Conservation (phyloP, 2,888 invertebrate species). For the Eulithis prunata region DNA sequence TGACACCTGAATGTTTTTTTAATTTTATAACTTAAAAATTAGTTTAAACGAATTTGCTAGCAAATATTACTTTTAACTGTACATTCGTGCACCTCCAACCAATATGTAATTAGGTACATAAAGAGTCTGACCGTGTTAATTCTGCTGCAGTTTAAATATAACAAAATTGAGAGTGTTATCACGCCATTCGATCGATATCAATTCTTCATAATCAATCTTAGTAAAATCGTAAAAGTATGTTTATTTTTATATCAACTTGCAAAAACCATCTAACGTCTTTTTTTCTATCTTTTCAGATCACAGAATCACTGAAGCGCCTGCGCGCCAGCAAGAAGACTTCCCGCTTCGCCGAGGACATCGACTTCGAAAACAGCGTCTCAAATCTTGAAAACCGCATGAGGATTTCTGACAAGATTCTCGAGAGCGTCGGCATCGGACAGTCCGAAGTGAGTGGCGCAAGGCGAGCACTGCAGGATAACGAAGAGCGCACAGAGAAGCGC, state of each 20-base stretch:
- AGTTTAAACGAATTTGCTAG: too few species aligned
- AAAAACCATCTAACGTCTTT: neutral
- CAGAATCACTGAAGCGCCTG: constrained; percentile 84
- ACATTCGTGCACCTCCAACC: too few species aligned
- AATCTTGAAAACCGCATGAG: constrained; percentile 84
- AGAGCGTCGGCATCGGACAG: constrained; percentile 86
- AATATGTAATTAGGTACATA: too few species aligned
- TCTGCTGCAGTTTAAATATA: too few species aligned
- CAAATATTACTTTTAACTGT: too few species aligned
- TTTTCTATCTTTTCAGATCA: constrained; percentile 76
- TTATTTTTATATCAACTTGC: neutral
- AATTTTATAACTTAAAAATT: too few species aligned
- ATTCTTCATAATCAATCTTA: too few species aligned
- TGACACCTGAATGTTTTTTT: too few species aligned
- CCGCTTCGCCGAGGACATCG: constrained; percentile 85
- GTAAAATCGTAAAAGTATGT: too few species aligned
- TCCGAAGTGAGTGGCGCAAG: constrained; percentile 78
- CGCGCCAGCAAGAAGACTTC: constrained; percentile 86
- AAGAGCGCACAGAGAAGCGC: constrained; percentile 78
- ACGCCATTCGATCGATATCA: too few species aligned
- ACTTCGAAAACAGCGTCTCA: constrained; percentile 85
- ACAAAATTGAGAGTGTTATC: too few species aligned
- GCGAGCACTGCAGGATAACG: constrained; percentile 76
- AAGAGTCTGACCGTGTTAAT: too few species aligned
- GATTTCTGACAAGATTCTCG: constrained; percentile 86